phyloP scores from a whole-genome alignment of 2,797 vertebrate genomes.

The Poeciliopsis infans region DNA sequence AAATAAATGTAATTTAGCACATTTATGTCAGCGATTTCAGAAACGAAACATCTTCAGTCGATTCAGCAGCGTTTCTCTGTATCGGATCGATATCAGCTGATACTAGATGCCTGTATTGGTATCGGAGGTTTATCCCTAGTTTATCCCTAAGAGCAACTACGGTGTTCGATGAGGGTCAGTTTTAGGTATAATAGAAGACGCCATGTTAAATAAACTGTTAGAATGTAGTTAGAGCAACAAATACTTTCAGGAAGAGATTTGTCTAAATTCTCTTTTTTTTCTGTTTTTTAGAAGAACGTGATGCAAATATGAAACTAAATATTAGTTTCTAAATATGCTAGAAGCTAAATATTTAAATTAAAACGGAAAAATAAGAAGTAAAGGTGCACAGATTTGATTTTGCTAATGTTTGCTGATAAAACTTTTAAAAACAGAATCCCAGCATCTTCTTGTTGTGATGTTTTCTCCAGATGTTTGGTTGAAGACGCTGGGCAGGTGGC shows the following conservation, averaged over 20 bases:
- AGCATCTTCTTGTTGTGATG: background rate
- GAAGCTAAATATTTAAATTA: background rate
- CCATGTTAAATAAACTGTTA: background rate
- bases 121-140: too few species aligned
- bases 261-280: too few species aligned
- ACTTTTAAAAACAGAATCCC: background rate
- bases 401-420: background rate
- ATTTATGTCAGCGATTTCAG: too few species aligned
- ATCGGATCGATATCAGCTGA: too few species aligned
- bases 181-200: background rate
- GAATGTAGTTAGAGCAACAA: background rate
- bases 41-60: too few species aligned
- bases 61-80: too few species aligned
- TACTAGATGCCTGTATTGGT: too few species aligned
- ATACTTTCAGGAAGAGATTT: too few species aligned
- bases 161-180: background rate
- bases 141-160: background rate
- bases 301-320: background rate
- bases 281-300: background rate
- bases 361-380: background rate
- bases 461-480: conserved; percentile 82
- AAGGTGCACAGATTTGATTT: background rate
- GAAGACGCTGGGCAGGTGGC: conserved; percentile 86
- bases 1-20: too few species aligned
- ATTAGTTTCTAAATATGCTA: background rate